Percentiles rank a stretch among this genome's conserved stretches.
Conservation (phyloP, 2,888 invertebrate species). For the Amphipyra berbera region DNA sequence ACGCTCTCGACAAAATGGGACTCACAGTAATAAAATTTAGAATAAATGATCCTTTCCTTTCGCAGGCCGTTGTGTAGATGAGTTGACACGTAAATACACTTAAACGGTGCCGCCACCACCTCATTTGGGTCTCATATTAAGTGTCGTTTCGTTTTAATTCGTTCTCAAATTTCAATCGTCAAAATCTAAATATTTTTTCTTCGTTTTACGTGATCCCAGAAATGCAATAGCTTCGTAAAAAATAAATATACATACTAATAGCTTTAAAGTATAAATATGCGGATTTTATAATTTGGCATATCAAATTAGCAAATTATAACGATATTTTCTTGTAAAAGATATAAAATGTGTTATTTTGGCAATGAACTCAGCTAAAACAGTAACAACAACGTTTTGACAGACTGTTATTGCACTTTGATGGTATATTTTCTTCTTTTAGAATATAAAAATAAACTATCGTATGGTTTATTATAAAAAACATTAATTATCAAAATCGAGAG, state of each 20-base stretch:
- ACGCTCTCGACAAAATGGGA: slow-evolving; percentile 39
- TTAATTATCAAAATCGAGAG: slow-evolving; percentile 71
- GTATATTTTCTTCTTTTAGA: slow-evolving; percentile 28
- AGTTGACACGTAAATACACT: slow-evolving; percentile 76
- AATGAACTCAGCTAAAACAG: slow-evolving; percentile 18
- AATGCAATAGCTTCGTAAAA: slow-evolving; percentile 46
- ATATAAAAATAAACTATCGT: slow-evolving; percentile 35
- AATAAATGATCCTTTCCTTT: slow-evolving; percentile 65
- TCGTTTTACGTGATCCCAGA: slow-evolving; percentile 35
- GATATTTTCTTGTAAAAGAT: slow-evolving; percentile 26
- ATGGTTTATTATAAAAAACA: slow-evolving; percentile 64
- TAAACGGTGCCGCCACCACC: slow-evolving; percentile 68
- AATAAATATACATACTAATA: slow-evolving; percentile 33
- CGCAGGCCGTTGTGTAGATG: slow-evolving; percentile 58
- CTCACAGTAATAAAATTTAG: slow-evolving; percentile 55
- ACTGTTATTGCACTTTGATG: slow-evolving; percentile 40
- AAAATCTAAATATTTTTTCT: slow-evolving; percentile 21
- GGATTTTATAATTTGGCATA: slow-evolving; percentile 33
- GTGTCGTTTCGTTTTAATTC: slow-evolving; percentile 67
- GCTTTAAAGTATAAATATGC: slow-evolving; percentile 17
- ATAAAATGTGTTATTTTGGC: slow-evolving; percentile 20
- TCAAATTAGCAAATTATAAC: slow-evolving; percentile 33
- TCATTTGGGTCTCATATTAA: slow-evolving; percentile 71
- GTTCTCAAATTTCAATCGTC: slow-evolving; percentile 66
- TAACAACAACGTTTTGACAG: slow-evolving; percentile 29